Base-by-base conservation (phyloP, 2,797 vertebrate genomes). In the Thaleichthys pacificus region DNA sequence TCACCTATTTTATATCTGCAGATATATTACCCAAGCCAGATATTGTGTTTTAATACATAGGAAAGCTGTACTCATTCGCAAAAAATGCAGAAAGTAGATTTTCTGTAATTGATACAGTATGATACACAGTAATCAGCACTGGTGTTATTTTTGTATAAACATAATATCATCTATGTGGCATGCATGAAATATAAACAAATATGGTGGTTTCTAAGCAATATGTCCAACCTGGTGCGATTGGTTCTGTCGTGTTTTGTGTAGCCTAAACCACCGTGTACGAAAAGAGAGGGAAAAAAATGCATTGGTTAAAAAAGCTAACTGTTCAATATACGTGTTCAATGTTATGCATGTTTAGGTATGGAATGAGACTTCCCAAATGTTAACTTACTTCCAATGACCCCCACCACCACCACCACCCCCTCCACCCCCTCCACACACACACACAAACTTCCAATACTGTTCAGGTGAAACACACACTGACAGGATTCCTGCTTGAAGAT, bases 121-220 rank as follows among this genome's bases (percentile, higher is more conserved):
- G 93, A 94, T 88, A 92, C 86, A 82, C 86, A 85, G 84, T 94
- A 94, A 92, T 91, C 94, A 94, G 93, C 95, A 94, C 95, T 94
- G 94, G 93, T 96, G 94, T 93, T 94, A 93, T 96, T 97, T 97
- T 98, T 99, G 93, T 97, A 97, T 89, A 93, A 94, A 95, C 91
- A 72, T 86, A 87, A 93, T 93, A 92, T 84, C 82, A 91, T 95
- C 93, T 89, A 93, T 95, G 94, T 97, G 94, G 93, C 95, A 95
- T 97, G 96, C 96, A 97, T 97, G 96, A 95, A 89, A 89, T 95
- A 94, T 94, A 92, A 94, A 93, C 91, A 89, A 91, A 61, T 78
- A 92, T 88, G 92, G 91, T 95, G 94, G 92, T 88, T 91, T 93
- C 11, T 93, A 95, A 96, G 94, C 94, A 94, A 91, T 93, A 95